Evolutionary conservation across 2,797 vertebrate genomes (phyloP), one percentile per base, ranked within the genome.

Genomic region (Poeciliopsis infans): DNA sequence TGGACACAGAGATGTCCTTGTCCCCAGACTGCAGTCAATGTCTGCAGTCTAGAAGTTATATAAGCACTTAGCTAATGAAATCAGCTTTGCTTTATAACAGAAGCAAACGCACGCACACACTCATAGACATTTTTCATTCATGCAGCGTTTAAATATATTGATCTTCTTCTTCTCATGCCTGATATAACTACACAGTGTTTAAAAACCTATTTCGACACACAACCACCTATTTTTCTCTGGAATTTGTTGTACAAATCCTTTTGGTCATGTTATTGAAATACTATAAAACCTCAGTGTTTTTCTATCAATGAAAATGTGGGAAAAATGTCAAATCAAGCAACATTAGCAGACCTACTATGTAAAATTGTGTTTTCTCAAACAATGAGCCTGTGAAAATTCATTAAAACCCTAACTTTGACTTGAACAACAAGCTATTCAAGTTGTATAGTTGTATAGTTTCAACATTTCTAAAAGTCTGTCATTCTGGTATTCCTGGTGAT

Each of bases 31-130:
- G 75, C 53, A 86, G 69, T 43, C 80, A 81, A 80, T 78, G 71
- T 86, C 74, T 74, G 57, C 77, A 84, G 83, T 91, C 79, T 61
- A 59, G 81, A 73, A 91, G 91, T 92, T 90, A 74, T 89, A 91
- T 84, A 59, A 82, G 89, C 92, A 94, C 93, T 94, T 91, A 94
- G 93, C 93, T 93, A 84, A 94, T 95, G 90, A 94, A 85, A 55
- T 31, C 78, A 43, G 15, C 51, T 66, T 28, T 68, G 74, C 64
- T 86, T 87, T 84, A 86, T 83, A 72, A 76, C 51, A 72, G 64
- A 55, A 53, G 12, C 18, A 0, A 1, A 73, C 57, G 28, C 57
- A 70, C 45, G 74, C 39, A 76, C 49, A 39, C 2, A 45, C 71
- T 31, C 53, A 73, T 55, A 47, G 11, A 70, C 74, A 61, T 47